Conservation (phyloP, 2,113 vertebrate species). For the Ramphastos sulfuratus region DNA sequence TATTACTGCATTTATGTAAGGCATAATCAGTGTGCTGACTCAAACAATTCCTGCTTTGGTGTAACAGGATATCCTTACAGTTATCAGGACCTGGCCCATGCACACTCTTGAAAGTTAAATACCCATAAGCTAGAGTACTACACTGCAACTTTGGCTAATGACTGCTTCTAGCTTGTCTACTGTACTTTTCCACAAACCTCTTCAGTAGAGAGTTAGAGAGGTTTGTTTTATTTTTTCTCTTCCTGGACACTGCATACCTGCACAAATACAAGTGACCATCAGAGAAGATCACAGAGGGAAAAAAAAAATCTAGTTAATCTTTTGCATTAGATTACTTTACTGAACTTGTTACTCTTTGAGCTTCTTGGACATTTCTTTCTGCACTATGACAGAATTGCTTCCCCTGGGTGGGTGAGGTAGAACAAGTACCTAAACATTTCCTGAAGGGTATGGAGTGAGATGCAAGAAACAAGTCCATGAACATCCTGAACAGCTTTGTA, state of each 20-base stretch:
- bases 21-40: neutral
- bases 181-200: neutral
- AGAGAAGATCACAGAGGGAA: neutral
- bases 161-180: neutral
- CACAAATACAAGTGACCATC: neutral
- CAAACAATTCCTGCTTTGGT: neutral
- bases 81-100: neutral
- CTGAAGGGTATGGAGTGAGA: neutral
- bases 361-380: neutral
- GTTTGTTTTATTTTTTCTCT: neutral
- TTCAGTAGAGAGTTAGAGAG: neutral
- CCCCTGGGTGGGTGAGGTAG: neutral
- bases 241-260: neutral
- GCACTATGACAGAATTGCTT: neutral
- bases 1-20: neutral
- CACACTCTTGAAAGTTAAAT: neutral
- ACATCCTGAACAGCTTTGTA: neutral
- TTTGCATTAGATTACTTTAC: neutral
- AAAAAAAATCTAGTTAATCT: neutral
- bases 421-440: neutral
- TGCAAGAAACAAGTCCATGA: rapidly evolving
- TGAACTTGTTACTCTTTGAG: neutral
- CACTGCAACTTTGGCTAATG: neutral
- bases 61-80: neutral
- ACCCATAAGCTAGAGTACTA: neutral